These are phyloP conservation scores for Mobula birostris DNA, from an alignment of 2,113 vertebrate species.

Conservation along the genomic window DNA sequence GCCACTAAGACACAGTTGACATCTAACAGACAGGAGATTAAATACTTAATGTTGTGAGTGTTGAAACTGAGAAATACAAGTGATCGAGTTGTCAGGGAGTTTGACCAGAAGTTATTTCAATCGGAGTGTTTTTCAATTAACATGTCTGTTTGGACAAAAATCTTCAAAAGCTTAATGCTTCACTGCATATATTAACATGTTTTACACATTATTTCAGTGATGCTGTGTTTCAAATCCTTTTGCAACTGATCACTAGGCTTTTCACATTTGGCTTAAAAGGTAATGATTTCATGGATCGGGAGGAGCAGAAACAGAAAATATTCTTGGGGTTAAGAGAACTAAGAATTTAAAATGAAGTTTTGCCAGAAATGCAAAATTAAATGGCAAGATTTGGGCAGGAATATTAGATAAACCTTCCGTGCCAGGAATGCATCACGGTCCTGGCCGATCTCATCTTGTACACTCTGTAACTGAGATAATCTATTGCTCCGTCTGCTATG, in stretches of 20 bases:
- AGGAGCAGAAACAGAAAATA: not conserved
- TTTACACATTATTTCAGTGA: constrained; percentile 14
- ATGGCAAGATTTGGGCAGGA: not conserved
- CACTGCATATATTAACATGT: not conserved
- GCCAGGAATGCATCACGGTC: not conserved
- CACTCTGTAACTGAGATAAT: too few species aligned
- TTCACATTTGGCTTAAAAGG: not conserved
- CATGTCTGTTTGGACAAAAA: not conserved
- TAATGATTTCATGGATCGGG: not conserved
- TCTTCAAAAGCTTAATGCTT: not conserved
- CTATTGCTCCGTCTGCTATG: too few species aligned
- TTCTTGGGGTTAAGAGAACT: not conserved
- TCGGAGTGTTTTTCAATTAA: constrained; percentile 24
- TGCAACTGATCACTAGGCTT: not conserved
- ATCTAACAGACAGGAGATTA: not conserved
- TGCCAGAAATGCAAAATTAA: not conserved
- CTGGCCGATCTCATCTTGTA: too few species aligned
- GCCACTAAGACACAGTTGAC: too few species aligned
- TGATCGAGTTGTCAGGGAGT: not conserved
- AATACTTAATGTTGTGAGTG: not conserved
- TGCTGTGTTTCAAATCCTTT: not conserved
- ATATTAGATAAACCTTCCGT: not conserved
- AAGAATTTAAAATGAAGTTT: not conserved
- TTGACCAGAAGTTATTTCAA: constrained; percentile 3
- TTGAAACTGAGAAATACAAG: not conserved